phyloP scores from a whole-genome alignment of 2,888 invertebrate genomes.

The Agrypnus murinus region DNA sequence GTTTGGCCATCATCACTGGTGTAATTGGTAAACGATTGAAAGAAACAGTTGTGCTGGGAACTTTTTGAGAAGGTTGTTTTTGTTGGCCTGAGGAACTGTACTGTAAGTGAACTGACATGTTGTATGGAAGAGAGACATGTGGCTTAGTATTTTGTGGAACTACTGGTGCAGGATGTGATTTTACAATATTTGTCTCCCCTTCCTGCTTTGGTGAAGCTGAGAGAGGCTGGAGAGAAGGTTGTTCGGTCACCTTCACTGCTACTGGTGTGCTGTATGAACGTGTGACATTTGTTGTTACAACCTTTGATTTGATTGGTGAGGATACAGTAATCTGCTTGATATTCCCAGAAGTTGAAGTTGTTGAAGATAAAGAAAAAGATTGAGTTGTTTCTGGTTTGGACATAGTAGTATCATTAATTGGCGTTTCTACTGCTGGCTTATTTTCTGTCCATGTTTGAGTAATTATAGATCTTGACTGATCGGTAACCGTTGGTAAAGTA shows the following conservation, averaged over 20 bases:
- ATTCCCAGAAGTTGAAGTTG: not conserved
- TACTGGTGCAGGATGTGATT: conserved; percentile 7
- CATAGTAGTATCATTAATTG: not conserved
- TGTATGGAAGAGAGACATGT: conserved; percentile 45
- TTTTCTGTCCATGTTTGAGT: conserved; percentile 18
- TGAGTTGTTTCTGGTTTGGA: not conserved
- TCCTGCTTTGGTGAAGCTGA: conserved; percentile 13
- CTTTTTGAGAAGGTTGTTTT: conserved; percentile 50
- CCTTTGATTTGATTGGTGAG: conserved; percentile 8
- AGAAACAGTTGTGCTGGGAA: conserved; percentile 64
- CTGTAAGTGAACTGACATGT: conserved; percentile 56
- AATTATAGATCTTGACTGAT: conserved; percentile 55
- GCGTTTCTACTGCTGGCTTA: not conserved
- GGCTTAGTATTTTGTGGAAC: conserved; percentile 31
- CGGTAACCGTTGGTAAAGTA: conserved; percentile 38
- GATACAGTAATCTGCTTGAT: not conserved
- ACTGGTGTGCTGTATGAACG: conserved; percentile 24
- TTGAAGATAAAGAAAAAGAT: not conserved
- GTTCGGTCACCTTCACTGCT: conserved; percentile 26
- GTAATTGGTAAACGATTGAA: conserved; percentile 76
- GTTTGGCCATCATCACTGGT: conserved; percentile 76
- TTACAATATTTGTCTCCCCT: not conserved
- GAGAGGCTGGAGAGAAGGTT: conserved; percentile 11
- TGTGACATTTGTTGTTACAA: conserved; percentile 9
- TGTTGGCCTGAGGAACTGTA: conserved; percentile 39